phyloP scores from a whole-genome alignment of 2,888 invertebrate species.

The Antheraea yamamai region DNA sequence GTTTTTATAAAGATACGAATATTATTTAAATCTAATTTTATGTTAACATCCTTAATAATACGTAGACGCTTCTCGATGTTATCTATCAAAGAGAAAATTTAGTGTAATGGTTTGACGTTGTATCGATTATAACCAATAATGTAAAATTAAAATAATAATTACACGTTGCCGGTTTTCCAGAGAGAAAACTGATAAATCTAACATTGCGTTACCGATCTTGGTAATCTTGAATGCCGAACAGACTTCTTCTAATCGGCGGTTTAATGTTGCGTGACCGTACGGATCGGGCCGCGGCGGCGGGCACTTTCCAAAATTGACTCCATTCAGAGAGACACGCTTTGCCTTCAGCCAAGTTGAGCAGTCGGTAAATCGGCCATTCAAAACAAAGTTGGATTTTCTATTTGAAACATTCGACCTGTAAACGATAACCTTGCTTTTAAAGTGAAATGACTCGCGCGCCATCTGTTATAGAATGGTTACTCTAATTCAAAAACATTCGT shows the following conservation, averaged over 20 bases:
- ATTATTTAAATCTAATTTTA: too few species aligned
- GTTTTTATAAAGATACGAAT: too few species aligned
- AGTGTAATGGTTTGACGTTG: too few species aligned
- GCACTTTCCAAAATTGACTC: slow-evolving; percentile 61
- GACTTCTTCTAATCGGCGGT: slow-evolving; percentile 51
- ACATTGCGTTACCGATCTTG: neutral
- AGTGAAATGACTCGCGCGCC: neutral
- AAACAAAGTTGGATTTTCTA: neutral
- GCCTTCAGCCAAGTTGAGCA: slow-evolving; percentile 1
- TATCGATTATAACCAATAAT: neutral
- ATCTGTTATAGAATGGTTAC: neutral
- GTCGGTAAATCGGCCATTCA: slow-evolving; percentile 3
- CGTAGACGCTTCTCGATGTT: too few species aligned
- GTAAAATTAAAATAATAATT: neutral
- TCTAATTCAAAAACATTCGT: neutral
- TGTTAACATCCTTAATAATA: too few species aligned
- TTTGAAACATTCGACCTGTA: neutral
- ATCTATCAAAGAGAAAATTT: too few species aligned
- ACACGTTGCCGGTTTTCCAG: neutral
- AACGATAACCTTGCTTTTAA: neutral
- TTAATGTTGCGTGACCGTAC: slow-evolving; percentile 59
- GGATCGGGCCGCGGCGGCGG: slow-evolving; percentile 36
- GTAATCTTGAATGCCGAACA: slow-evolving; percentile 32
- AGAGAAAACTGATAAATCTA: neutral
- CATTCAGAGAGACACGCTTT: slow-evolving; percentile 17